Conservation (phyloP, 2,797 vertebrate genomes). For the Enteromius anoplus region DNA sequence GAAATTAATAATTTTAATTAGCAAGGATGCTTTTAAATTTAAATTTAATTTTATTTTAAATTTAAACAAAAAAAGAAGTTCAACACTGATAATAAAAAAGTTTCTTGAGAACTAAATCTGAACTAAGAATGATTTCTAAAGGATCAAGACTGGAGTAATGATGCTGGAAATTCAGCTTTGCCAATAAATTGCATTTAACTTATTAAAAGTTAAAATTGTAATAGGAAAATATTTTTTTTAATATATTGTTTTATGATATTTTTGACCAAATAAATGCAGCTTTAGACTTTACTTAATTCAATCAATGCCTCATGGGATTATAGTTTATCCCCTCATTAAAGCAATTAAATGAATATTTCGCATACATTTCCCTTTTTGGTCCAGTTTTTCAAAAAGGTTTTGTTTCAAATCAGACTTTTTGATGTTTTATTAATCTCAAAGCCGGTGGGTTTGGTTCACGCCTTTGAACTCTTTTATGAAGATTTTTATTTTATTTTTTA, state of each 20-base stretch:
- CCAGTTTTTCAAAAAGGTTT: neutral
- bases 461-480: conserved; percentile 7
- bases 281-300: neutral
- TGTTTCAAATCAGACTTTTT: neutral
- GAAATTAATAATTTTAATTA: neutral
- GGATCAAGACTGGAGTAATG: neutral
- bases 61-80: neutral
- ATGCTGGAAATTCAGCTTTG: neutral
- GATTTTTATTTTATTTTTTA: neutral
- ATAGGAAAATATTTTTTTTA: no score
- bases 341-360: neutral
- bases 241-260: neutral
- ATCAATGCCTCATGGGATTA: no score
- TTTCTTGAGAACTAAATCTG: neutral
- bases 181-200: neutral
- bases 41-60: neutral
- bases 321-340: neutral
- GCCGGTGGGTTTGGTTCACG: neutral
- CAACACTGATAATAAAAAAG: neutral
- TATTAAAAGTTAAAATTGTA: no score
- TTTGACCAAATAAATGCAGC: neutral
- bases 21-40: neutral
- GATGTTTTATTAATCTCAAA: neutral
- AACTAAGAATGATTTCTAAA: neutral
- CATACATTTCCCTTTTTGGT: neutral